phyloP scores from a whole-genome alignment of 1,140 invertebrate genomes.

The Probaryconus sp. region DNA sequence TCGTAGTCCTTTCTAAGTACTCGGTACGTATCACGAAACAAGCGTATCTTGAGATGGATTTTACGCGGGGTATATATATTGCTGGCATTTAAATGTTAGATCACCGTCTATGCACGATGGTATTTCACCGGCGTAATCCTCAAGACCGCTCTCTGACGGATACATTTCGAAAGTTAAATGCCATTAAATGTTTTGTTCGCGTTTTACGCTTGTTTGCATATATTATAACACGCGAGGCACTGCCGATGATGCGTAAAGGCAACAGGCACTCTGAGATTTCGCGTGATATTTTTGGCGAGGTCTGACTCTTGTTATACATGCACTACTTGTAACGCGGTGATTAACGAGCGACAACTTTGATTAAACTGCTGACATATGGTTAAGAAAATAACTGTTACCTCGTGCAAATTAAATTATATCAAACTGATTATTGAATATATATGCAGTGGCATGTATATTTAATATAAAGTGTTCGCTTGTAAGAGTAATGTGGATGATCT shows the following conservation, averaged over 20 bases:
- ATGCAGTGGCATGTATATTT: too few relatives aligned
- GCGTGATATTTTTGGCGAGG: constrained; percentile 4
- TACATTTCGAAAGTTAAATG: constrained; percentile 60
- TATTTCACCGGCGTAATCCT: constrained; percentile 57
- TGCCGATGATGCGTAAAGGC: constrained; percentile 17
- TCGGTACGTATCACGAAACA: constrained; percentile 22
- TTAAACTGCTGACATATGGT: too few relatives aligned
- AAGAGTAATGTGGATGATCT: too few relatives aligned
- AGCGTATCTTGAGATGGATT: constrained; percentile 14
- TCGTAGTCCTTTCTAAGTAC: constrained; percentile 19
- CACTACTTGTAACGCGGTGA: neutral
- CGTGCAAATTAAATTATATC: too few relatives aligned
- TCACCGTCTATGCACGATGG: constrained; percentile 28
- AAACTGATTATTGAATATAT: too few relatives aligned
- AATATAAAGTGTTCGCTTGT: too few relatives aligned
- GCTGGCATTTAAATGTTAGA: constrained; percentile 63
- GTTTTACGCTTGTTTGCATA: constrained; percentile 46
- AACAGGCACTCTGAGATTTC: constrained; percentile 15
- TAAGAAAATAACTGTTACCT: too few relatives aligned
- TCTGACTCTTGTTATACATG: too few relatives aligned
- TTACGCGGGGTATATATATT: constrained; percentile 38
- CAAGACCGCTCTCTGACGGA: constrained; percentile 50
- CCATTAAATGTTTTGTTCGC: constrained; percentile 57
- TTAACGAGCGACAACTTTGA: neutral
- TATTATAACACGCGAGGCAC: constrained; percentile 41